Evolutionary conservation across 2,888 invertebrate genomes (phyloP).

Genomic region (Orthonevra nobilis): DNA sequence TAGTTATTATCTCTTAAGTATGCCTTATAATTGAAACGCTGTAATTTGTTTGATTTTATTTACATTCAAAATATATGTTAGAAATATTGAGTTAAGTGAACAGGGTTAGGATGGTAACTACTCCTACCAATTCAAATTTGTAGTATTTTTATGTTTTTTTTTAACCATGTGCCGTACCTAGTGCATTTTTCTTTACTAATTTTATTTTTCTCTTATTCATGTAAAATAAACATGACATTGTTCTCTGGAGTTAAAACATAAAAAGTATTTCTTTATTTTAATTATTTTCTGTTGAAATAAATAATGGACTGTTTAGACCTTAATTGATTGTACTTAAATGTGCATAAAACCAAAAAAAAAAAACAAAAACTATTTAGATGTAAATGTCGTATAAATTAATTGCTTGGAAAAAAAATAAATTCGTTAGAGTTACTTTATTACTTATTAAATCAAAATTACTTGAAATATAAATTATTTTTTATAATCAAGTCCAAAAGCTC

Average conservation of each 20-base stretch:
- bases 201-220: not conserved
- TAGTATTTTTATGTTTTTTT: not conserved
- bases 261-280: slow-evolving; percentile 6
- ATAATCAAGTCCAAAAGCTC: too few relatives aligned
- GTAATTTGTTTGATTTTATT: slow-evolving; percentile 45
- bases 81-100: too few relatives aligned
- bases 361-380: slow-evolving; percentile 12
- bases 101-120: not conserved
- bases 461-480: too few relatives aligned
- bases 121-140: not conserved
- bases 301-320: slow-evolving; percentile 57
- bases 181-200: slow-evolving; percentile 44
- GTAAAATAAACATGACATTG: slow-evolving; percentile 15
- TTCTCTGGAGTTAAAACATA: not conserved
- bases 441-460: slow-evolving; percentile 12
- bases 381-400: slow-evolving; percentile 12
- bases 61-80: slow-evolving; percentile 23
- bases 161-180: slow-evolving; percentile 51
- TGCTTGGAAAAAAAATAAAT: slow-evolving; percentile 21
- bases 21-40: slow-evolving; percentile 43
- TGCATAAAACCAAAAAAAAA: slow-evolving; percentile 16
- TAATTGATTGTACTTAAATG: slow-evolving; percentile 57
- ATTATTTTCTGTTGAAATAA: slow-evolving; percentile 19
- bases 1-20: slow-evolving; percentile 56
- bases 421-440: slow-evolving; percentile 45